Conservation (phyloP, 2,888 invertebrate species). For the Allygus modestus region DNA sequence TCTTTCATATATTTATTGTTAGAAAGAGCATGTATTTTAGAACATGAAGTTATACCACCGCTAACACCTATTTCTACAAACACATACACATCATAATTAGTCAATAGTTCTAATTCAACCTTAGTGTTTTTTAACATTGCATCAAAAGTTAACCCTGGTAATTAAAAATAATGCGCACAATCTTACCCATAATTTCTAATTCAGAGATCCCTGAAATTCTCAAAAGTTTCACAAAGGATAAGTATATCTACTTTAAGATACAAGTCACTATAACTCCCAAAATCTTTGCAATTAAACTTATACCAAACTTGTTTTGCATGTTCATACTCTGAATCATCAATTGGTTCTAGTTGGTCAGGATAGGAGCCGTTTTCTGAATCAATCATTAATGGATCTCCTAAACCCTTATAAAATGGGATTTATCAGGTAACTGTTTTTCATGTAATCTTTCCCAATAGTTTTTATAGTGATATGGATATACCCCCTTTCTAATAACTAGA, state of each 20-base stretch:
- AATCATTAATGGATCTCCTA: constrained; percentile 68
- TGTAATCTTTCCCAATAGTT: constrained; percentile 53
- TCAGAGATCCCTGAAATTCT: neutral
- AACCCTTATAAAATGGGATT: constrained; percentile 68
- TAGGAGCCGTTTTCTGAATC: constrained; percentile 31
- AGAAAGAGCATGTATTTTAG: too few relatives aligned
- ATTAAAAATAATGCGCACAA: constrained; percentile 35
- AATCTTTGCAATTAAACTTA: constrained; percentile 70
- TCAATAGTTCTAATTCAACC: constrained; percentile 62
- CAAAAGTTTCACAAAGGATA: constrained; percentile 41
- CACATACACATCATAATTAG: constrained; percentile 59
- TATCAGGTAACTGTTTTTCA: constrained; percentile 68
- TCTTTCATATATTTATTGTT: constrained; percentile 63
- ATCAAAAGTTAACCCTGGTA: constrained; percentile 51
- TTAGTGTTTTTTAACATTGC: constrained; percentile 59
- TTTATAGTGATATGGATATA: constrained; percentile 65
- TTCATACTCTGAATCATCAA: constrained; percentile 69
- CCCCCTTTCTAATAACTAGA: constrained; percentile 59
- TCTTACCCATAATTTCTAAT: constrained; percentile 54
- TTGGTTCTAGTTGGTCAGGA: neutral
- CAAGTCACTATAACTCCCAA: constrained; percentile 71
- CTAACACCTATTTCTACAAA: constrained; percentile 64
- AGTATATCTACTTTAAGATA: constrained; percentile 62
- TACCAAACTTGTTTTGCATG: constrained; percentile 72
- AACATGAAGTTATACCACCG: too few relatives aligned